phyloP scores from a whole-genome alignment of 2,888 invertebrate genomes.

The Cordylochernes scorpioides region DNA sequence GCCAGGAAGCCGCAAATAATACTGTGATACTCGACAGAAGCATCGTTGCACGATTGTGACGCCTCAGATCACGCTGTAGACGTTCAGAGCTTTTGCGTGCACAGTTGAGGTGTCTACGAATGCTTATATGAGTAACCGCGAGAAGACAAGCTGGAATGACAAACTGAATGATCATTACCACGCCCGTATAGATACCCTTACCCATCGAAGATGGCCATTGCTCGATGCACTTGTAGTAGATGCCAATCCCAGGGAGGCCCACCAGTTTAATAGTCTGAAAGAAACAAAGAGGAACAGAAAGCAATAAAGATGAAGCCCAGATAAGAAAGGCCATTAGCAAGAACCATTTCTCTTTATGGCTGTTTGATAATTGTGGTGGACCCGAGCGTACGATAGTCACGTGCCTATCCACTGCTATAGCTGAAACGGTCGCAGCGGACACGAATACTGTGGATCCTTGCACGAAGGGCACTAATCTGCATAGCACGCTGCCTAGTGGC shows the following conservation, averaged over 20 bases:
- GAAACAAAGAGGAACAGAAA: constrained; percentile 7
- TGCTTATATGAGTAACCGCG: constrained; percentile 6
- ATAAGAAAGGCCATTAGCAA: constrained; percentile 2
- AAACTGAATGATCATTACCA: constrained; percentile 6
- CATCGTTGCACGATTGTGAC: constrained; percentile 22
- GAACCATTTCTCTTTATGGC: constrained; percentile 10
- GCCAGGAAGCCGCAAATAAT: constrained; percentile 31
- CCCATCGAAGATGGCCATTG: constrained; percentile 8
- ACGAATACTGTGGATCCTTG: constrained; percentile 34
- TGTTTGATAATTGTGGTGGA: constrained; percentile 20
- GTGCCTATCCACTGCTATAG: constrained; percentile 26
- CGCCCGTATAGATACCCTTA: constrained; percentile 7
- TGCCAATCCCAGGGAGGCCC: constrained; percentile 6
- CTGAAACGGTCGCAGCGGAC: constrained; percentile 32
- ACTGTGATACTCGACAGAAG: constrained; percentile 28
- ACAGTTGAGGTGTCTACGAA: constrained; percentile 7
- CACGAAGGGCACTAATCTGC: constrained; percentile 31
- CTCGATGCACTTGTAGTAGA: constrained; percentile 10
- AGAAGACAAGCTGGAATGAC: constrained; percentile 8
- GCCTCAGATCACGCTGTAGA: constrained; percentile 5
- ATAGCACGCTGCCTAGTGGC: constrained; percentile 30
- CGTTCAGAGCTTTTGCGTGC: too few species aligned
- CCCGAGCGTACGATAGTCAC: constrained; percentile 26
- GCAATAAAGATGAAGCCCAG: constrained; percentile 6
- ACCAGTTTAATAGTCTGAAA: constrained; percentile 6